phyloP scores from a whole-genome alignment of 2,888 invertebrate species.

The Chorisops tibialis region DNA sequence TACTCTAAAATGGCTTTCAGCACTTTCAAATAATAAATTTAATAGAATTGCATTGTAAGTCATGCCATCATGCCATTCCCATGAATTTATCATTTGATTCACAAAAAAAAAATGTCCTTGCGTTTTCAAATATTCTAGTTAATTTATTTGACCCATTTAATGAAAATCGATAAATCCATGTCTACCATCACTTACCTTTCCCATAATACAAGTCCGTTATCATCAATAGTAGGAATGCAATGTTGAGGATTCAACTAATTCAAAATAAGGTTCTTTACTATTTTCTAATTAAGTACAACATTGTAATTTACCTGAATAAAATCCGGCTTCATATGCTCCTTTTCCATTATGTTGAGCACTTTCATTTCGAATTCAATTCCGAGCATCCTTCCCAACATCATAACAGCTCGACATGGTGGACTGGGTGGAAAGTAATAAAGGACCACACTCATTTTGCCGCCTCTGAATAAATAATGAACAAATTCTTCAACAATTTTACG shows the following conservation, averaged over 20 bases:
- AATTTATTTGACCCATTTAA: background rate
- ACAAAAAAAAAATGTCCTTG: too few species aligned
- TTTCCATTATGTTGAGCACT: constrained; percentile 55
- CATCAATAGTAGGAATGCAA: constrained; percentile 58
- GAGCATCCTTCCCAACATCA: constrained; percentile 59
- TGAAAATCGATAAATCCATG: background rate
- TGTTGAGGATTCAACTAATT: constrained; percentile 56
- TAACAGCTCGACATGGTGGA: constrained; percentile 59
- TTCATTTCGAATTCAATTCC: constrained; percentile 61
- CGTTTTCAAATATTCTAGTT: too few species aligned
- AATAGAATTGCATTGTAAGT: too few species aligned
- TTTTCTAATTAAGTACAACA: too few species aligned
- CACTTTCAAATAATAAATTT: too few species aligned
- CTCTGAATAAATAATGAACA: constrained; percentile 51
- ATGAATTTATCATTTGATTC: too few species aligned
- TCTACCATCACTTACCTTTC: constrained; percentile 46
- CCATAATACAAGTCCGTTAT: constrained; percentile 57
- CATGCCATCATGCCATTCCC: too few species aligned
- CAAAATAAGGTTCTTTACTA: background rate
- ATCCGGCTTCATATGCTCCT: constrained; percentile 61
- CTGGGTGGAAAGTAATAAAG: constrained; percentile 60
- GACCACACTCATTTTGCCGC: constrained; percentile 49
- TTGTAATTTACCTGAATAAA: constrained; percentile 58
- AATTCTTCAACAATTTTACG: constrained; percentile 51
- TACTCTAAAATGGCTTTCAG: too few species aligned